Evolutionary conservation across 2,113 vertebrate genomes (phyloP), one percentile per base, ranked within the genome.

Genomic region (Sprattus sprattus): DNA sequence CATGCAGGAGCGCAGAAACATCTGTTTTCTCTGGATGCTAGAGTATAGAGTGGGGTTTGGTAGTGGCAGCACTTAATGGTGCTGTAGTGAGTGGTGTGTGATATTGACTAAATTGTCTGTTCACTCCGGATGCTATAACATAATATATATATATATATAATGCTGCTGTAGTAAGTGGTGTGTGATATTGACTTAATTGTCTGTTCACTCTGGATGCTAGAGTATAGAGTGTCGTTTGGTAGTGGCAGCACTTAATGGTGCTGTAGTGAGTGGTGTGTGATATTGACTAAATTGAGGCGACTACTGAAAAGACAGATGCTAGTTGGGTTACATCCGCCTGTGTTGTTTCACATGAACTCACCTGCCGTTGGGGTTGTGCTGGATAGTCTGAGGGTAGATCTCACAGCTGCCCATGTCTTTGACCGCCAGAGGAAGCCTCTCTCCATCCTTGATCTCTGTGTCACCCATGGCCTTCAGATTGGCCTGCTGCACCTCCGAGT

Each of bases 341-440:
- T 22, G 54, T 60, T 20, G 64, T 32, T 32, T 71, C 64, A 28
- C 64, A 32, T 32, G 7, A 18, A 15, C 86, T 89, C 94, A 99
- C 98, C 98, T 95, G 92, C 98, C 98, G 46, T 99, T 99, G 0
- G 98, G 98, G 89, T 99, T 99, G 91, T 99, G 98, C 88, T 98
- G 98, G 90, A 99, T 99, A 20, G 98, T 99, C 93, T 99, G 98
- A 82, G 98, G 98, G 90, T 99, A 99, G 90, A 99, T 99, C 92
- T 99, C 98, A 93, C 98, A 99, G 92, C 98, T 99, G 85, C 98
- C 98, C 98, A 99, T 99, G 87, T 99, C 98, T 93, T 99, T 99
- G 16, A 99, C 98, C 82, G 98, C 98, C 90, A 99, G 91, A 0
- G 98, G 98, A 82, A 99, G 91, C 89, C 98, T 96, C 91, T 99